Evolutionary conservation across 2,888 invertebrate species (phyloP), one percentile per base, ranked within the genome.

Genomic region (Agonum fuliginosum): DNA sequence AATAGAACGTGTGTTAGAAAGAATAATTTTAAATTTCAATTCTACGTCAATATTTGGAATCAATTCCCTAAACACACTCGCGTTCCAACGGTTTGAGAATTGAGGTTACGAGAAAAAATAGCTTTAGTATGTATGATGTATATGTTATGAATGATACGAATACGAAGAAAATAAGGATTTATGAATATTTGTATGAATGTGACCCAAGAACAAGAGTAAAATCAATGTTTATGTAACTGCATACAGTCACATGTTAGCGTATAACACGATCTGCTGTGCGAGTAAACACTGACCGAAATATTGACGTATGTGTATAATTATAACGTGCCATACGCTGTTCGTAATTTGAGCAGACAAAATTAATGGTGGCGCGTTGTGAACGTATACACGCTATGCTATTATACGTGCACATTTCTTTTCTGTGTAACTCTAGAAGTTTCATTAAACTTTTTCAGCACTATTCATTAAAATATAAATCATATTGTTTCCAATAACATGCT

Each of bases 231-330:
- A 24, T 54, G 24, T 24, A 54, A 54, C 54, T 12, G 20, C 3
- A 12, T 54, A 24, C 24, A n/a, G 54, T 22, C 54, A 12, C 24
- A 20, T 54, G 12, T n/a, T 20, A 54, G 22, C 54, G n/a, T 54
- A 54, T 22, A 20, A 54, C 22, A 54, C 20, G 20, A 20, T 48
- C 19, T 20, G 20, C 19, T 48, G 10, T 17, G 24, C 37, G 10
- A 37, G 37, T 37, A 4, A 8, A 37, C 37, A 37, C 8, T 54
- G 54, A n/a, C 54, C 54, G n/a, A 54, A 22, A 54, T 54, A 54
- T 54, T 20, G 54, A 54, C 54, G 54, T 54, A 54, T 54, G 54
- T 54, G n/a, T 54, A 54, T 54, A 54, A 54, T 54, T 54, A 54
- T 12, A 54, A 12, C 54, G 24, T 20, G 20, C 54, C 20, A 22